Evolutionary conservation across 2,113 vertebrate species (phyloP), one percentile per base, ranked within the genome.

Genomic region (Pterocles burchelli): DNA sequence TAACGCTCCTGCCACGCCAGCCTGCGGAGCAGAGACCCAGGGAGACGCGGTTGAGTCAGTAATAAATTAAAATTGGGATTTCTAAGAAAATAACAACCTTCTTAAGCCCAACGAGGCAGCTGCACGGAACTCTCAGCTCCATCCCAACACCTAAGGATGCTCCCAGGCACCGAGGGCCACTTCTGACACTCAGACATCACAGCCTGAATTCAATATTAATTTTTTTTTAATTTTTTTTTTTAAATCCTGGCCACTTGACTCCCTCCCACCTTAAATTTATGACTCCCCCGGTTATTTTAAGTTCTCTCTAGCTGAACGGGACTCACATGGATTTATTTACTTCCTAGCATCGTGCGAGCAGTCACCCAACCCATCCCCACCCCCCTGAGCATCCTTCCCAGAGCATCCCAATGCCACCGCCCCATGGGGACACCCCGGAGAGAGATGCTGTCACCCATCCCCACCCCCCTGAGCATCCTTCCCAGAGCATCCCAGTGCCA

Each of bases 81-180:
- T 68, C 18, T 48, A 57, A 63, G 41, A 41, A 52, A 93, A 82
- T 8, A 36, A 36, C 0, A 0, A 41, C 21, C n/a, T 59, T 49
- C 48, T 54, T 19, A 20, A 80, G 26, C 16, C 13, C 4, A 3
- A n/a, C 41, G 33, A 78, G 28, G 43, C 84, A 93, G 48, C 77
- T 85, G 36, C 71, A 67, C 2, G 0, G 13, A 72, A 83, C 3
- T 71, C 79, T 45, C 93, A 71, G 6, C 46, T 73, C 54, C 67
- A 66, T 31, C 79, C 25, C 26, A 3, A 46, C 17, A 28, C n/a
- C 4, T 1, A 41, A 11, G n/a, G 66, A 78, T 25, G 51, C 24
- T 41, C 31, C 11, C 52, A 71, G 62, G 14, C 49, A 67, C 0
- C 0, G 0, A 51, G 54, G 26, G 20, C 8, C 2, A 1, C 45